phyloP scores from a whole-genome alignment of 37 sponge, comb jelly and placozoan species.

The Halisarca cf. caerulea region DNA sequence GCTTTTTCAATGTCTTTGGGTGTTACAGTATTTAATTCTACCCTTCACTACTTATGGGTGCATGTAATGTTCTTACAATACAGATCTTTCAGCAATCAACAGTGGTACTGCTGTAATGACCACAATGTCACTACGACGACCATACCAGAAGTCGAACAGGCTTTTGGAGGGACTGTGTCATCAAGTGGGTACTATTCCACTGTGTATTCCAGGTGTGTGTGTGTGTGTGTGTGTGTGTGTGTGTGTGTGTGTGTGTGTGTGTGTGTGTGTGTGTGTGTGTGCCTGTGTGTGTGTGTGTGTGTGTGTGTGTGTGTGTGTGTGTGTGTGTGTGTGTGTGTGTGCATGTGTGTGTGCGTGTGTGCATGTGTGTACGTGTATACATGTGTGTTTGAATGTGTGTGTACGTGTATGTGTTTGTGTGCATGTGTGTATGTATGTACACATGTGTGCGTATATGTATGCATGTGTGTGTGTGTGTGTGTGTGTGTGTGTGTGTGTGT shows the following conservation, averaged over 20 bases:
- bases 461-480: not conserved
- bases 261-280: not conserved
- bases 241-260: not conserved
- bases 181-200: constrained; percentile 71
- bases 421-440: not conserved
- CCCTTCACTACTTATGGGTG: too few relatives aligned
- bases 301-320: not conserved
- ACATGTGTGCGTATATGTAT: not conserved
- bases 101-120: constrained; percentile 96
- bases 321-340: not conserved
- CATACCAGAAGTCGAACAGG: constrained; percentile 67
- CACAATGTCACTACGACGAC: constrained; percentile 75
- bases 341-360: not conserved
- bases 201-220: constrained; percentile 66
- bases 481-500: too few relatives aligned
- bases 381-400: not conserved
- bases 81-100: constrained; percentile 76
- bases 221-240: not conserved
- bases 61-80: too few relatives aligned
- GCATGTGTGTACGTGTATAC: not conserved
- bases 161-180: constrained; percentile 74
- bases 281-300: not conserved
- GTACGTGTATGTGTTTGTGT: not conserved
- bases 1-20: too few relatives aligned
- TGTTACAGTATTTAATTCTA: too few relatives aligned